Evolutionary conservation across 2,113 vertebrate genomes (phyloP).

Genomic region (Lophochroa leadbeateri): DNA sequence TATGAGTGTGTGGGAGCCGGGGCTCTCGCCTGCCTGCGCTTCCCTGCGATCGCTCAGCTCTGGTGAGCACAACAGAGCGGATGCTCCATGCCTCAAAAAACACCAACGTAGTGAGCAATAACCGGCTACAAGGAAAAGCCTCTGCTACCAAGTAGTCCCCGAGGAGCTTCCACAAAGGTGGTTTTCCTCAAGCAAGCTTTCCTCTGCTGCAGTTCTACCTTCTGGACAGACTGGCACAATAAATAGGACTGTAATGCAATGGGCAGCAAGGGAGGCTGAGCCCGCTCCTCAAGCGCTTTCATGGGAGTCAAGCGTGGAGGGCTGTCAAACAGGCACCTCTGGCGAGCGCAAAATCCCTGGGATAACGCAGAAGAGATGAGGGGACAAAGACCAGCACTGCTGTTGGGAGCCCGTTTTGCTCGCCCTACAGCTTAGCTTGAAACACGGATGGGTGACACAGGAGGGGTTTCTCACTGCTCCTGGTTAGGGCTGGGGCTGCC

Average conservation of each 20-base stretch:
- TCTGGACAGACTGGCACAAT: neutral
- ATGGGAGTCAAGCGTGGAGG: accelerated
- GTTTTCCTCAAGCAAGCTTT: neutral
- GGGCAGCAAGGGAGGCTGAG: neutral
- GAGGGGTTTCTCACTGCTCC: neutral
- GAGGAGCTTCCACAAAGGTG: neutral
- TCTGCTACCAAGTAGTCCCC: neutral
- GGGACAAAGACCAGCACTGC: neutral
- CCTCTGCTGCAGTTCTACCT: neutral
- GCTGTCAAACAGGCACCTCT: neutral
- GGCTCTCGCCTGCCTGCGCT: neutral
- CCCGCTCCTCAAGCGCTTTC: accelerated
- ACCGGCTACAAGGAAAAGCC: neutral
- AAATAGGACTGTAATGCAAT: neutral
- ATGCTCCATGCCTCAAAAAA: neutral
- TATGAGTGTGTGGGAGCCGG: neutral
- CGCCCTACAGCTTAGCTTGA: neutral
- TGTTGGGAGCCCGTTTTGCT: accelerated
- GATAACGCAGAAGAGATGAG: neutral
- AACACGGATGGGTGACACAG: neutral
- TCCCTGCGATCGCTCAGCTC: neutral
- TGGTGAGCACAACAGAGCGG: neutral
- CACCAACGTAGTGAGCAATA: accelerated
- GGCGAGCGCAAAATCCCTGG: neutral
- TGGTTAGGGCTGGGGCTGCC: neutral